Evolutionary conservation across 2,888 invertebrate species (phyloP).

Genomic region (Napeogenes inachia): DNA sequence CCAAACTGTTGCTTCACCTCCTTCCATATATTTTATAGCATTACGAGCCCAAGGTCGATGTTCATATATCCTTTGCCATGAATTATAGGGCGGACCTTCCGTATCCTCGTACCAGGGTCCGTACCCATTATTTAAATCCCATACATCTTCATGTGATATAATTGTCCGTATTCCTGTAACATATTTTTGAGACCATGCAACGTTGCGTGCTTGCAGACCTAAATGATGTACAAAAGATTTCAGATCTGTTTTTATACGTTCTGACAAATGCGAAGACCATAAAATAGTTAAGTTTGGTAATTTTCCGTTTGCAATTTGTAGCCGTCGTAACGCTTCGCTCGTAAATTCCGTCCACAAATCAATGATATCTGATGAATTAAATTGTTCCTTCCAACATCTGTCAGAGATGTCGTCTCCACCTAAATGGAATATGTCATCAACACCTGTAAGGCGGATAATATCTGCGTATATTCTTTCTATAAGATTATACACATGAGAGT

Average conservation of each 20-base stretch:
- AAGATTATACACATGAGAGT: conserved; percentile 82
- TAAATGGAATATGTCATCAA: conserved; percentile 86
- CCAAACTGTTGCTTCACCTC: conserved; percentile 90
- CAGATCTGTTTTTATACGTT: conserved; percentile 47
- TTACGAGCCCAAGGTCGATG: conserved; percentile 81
- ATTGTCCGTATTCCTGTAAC: conserved; percentile 81
- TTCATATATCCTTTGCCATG: conserved; percentile 90
- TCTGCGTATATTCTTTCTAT: conserved; percentile 84
- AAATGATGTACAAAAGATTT: conserved; percentile 42
- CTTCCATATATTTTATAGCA: conserved; percentile 69
- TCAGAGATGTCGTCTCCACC: conserved; percentile 86
- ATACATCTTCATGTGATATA: conserved; percentile 88
- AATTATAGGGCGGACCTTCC: conserved; percentile 86
- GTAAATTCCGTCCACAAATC: conserved; percentile 86
- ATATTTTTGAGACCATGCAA: conserved; percentile 78
- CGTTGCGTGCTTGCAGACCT: conserved; percentile 77
- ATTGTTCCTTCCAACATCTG: conserved; percentile 82
- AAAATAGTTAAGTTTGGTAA: conserved; percentile 52
- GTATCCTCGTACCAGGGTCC: conserved; percentile 87
- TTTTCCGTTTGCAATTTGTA: conserved; percentile 72
- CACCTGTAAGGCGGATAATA: conserved; percentile 84
- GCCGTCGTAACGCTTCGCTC: conserved; percentile 73
- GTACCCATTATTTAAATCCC: conserved; percentile 90
- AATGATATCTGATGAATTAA: conserved; percentile 80
- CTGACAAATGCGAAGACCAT: conserved; percentile 49